Conservation (phyloP, 2,888 invertebrate genomes). For the Ophion ventricosus region DNA sequence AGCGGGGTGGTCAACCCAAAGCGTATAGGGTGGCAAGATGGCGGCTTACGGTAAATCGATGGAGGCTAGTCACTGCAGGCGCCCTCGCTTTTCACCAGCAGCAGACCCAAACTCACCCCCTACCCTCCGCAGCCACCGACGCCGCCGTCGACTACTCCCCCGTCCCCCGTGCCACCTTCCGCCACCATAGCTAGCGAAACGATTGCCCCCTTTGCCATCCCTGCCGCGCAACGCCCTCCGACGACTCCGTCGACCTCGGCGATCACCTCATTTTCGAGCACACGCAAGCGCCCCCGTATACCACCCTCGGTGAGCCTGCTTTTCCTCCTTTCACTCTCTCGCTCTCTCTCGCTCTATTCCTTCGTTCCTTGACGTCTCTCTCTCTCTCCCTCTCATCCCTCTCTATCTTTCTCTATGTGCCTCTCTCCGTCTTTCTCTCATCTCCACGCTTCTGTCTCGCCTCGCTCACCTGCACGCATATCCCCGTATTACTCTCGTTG, state of each 20-base stretch:
- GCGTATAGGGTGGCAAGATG: conserved; percentile 83
- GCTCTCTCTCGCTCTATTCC: conserved; percentile 10
- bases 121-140: conserved; percentile 67
- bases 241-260: conserved; percentile 69
- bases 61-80: conserved; percentile 83
- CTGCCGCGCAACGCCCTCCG: conserved; percentile 68
- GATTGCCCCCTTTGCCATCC: conserved; percentile 68
- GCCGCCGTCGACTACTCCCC: conserved; percentile 73
- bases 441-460: neutral
- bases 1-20: conserved; percentile 81
- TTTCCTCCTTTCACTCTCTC: conserved; percentile 31
- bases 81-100: conserved; percentile 79
- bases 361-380: neutral
- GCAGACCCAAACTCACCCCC: conserved; percentile 72
- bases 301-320: conserved; percentile 67
- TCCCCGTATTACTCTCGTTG: conserved; percentile 71
- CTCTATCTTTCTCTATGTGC: neutral
- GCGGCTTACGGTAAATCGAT: conserved; percentile 83
- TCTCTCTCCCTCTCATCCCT: neutral
- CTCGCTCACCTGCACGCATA: conserved; percentile 52
- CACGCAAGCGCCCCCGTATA: conserved; percentile 79
- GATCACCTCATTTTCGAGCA: conserved; percentile 82
- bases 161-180: conserved; percentile 70
- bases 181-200: conserved; percentile 67
- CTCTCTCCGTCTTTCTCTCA: neutral